These are phyloP conservation scores for Scortum barcoo DNA, from an alignment of 2,113 vertebrate genomes.

Conservation along the genomic window DNA sequence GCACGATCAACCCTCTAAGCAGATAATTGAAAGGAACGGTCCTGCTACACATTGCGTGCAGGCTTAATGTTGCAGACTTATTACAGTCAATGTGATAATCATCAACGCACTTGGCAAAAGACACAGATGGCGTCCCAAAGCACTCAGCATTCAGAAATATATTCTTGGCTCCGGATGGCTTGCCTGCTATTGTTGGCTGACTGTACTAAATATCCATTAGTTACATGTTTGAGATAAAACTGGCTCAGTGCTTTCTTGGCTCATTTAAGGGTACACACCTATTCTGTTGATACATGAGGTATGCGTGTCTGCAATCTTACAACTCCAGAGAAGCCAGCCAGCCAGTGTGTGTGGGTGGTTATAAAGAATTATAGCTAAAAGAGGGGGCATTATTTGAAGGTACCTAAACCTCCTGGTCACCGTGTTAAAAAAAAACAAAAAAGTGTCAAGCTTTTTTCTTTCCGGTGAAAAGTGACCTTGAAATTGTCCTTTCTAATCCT, in stretches of 20 bases:
- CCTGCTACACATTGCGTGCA: slow-evolving; percentile 32
- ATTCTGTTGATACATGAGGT: slow-evolving; percentile 34
- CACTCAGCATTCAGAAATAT: slow-evolving; percentile 57
- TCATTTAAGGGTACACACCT: slow-evolving; percentile 47
- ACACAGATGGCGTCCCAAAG: slow-evolving; percentile 59
- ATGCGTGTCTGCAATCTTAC: not conserved
- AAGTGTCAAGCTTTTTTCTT: slow-evolving; percentile 7
- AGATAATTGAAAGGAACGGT: slow-evolving; percentile 60
- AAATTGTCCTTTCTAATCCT: slow-evolving; percentile 62
- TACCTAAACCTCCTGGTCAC: slow-evolving; percentile 3
- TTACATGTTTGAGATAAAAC: slow-evolving; percentile 65
- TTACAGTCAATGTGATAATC: slow-evolving; percentile 63
- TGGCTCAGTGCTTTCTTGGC: slow-evolving; percentile 39
- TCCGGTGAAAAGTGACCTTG: slow-evolving; percentile 49
- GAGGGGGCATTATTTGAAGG: slow-evolving; percentile 42
- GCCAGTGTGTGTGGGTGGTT: not conserved
- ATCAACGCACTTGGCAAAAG: slow-evolving; percentile 53
- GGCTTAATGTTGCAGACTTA: slow-evolving; percentile 61
- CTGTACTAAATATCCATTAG: slow-evolving; percentile 70
- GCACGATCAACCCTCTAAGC: slow-evolving; percentile 39
- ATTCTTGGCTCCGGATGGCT: slow-evolving; percentile 31
- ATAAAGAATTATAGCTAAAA: slow-evolving; percentile 28
- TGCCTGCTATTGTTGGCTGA: slow-evolving; percentile 55
- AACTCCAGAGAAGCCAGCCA: slow-evolving; percentile 19
- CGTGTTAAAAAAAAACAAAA: slow-evolving; percentile 4